Conservation (phyloP, 2,797 vertebrate species). For the Danio jaintianensis region DNA sequence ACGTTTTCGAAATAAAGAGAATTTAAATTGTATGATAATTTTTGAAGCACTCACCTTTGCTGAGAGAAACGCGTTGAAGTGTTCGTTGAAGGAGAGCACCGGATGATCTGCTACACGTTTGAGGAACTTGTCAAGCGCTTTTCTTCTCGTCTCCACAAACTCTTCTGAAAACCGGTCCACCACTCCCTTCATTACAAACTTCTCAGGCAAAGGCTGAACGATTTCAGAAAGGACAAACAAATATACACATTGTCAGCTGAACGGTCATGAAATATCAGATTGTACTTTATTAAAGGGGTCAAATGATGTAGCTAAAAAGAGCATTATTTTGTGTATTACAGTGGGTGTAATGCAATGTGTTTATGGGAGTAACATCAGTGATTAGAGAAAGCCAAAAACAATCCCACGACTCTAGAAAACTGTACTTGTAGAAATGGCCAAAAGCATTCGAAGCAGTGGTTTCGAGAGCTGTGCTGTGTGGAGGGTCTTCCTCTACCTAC, state of each 20-base stretch:
- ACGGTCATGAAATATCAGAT: background rate
- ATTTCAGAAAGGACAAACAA: slow-evolving; percentile 1
- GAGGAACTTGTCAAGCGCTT: slow-evolving; percentile 95
- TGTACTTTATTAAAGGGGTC: too few relatives aligned
- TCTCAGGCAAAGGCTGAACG: slow-evolving; percentile 91
- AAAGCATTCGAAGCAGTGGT: background rate
- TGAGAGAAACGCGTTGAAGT: slow-evolving; percentile 93
- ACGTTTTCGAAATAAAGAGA: too few relatives aligned
- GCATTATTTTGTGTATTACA: too few relatives aligned
- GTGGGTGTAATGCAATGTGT: too few relatives aligned
- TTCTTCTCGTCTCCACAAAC: slow-evolving; percentile 95
- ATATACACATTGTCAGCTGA: background rate
- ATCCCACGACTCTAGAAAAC: too few relatives aligned
- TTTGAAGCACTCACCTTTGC: slow-evolving; percentile 74
- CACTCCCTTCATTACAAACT: slow-evolving; percentile 98
- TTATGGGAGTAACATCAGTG: background rate
- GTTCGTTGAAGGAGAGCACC: slow-evolving; percentile 95
- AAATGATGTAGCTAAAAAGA: too few relatives aligned
- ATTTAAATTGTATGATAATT: background rate
- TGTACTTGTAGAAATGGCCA: background rate
- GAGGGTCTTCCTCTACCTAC: slow-evolving; percentile 80
- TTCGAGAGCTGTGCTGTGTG: background rate
- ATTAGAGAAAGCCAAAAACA: background rate
- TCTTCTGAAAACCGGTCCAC: slow-evolving; percentile 96
- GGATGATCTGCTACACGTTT: slow-evolving; percentile 96